Evolutionary conservation across 1,140 invertebrate species (phyloP), one percentile per base, ranked within the genome.

Genomic region (Neodiprion fabricii): DNA sequence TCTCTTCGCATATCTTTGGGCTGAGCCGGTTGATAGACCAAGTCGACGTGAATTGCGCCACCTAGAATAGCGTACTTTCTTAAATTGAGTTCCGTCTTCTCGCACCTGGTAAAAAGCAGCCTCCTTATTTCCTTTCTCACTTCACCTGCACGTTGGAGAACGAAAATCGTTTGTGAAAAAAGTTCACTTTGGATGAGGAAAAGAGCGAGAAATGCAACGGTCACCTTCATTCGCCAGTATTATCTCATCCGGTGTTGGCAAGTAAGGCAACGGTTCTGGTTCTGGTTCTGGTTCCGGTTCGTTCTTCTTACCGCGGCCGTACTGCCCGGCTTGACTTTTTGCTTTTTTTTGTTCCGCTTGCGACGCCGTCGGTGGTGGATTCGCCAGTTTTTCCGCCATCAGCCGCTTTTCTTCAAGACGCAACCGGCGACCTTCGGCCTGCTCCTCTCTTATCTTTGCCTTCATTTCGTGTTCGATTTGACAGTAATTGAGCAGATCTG

Each of bases 11-110:
- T 84, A 14, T 88, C 83, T 66, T 91, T 91, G 48, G 85, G 92
- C 80, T 94, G 93, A 1, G 92, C 90, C 1, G 93, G 93, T 53
- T 93, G 92, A 72, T 92, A 86, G 53, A 93, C 84, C 48, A 93
- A 85, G 82, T 94, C 91, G 11, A 94, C 85, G 76, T 89, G 89
- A 81, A 90, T 92, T 11, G 93, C 88, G 1, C 93, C 93, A 0
- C 93, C 92, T 10, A 94, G 85, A 49, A 94, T 91, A 2, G 85
- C 83, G 77, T 91, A 92, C 77, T 91, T 91, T n/a, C 93, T 85
- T 61, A 94, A 85, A 86, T 94, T 94, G 0, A 94, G 85, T 79
- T 93, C 91, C 0, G 89, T 88, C 67, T 84, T 85, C 23, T 86
- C 81, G 53, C 86, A 87, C 21, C 81, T 79, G 0, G 79, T 84